Evolutionary conservation across 2,888 invertebrate genomes (phyloP).

Genomic region (Eurytoma californica): DNA sequence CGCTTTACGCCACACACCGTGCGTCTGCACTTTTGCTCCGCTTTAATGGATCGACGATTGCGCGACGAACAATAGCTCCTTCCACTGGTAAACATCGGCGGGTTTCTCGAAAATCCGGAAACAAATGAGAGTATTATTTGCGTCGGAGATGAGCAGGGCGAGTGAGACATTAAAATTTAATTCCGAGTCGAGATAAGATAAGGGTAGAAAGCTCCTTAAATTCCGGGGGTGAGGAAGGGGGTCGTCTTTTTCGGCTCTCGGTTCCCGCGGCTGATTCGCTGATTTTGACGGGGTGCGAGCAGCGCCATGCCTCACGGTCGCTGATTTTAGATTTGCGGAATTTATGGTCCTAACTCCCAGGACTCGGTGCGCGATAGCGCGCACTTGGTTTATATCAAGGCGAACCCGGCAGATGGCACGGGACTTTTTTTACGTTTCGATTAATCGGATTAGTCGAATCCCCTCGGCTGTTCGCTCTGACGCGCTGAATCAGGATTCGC

Average conservation of each 20-base stretch:
- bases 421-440: constrained; percentile 64
- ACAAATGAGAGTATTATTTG: too few relatives aligned
- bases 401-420: constrained; percentile 66
- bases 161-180: constrained; percentile 17
- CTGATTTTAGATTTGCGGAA: constrained; percentile 73
- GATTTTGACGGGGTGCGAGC: constrained; percentile 64
- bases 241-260: constrained; percentile 59
- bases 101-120: too few relatives aligned
- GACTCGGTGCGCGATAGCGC: constrained; percentile 3
- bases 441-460: constrained; percentile 68
- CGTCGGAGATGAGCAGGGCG: neutral
- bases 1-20: too few relatives aligned
- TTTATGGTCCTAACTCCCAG: constrained; percentile 64
- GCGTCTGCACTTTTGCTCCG: too few relatives aligned
- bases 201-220: constrained; percentile 24
- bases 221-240: constrained; percentile 5
- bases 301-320: constrained; percentile 63
- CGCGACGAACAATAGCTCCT: too few relatives aligned
- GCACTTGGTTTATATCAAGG: constrained; percentile 38
- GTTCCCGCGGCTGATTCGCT: constrained; percentile 64
- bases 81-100: too few relatives aligned
- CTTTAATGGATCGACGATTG: too few relatives aligned
- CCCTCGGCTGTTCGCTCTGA: constrained; percentile 37
- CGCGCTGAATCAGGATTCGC: constrained; percentile 46
- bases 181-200: constrained; percentile 25